Conservation (phyloP, 1,140 invertebrate genomes). For the Ips typographus region DNA sequence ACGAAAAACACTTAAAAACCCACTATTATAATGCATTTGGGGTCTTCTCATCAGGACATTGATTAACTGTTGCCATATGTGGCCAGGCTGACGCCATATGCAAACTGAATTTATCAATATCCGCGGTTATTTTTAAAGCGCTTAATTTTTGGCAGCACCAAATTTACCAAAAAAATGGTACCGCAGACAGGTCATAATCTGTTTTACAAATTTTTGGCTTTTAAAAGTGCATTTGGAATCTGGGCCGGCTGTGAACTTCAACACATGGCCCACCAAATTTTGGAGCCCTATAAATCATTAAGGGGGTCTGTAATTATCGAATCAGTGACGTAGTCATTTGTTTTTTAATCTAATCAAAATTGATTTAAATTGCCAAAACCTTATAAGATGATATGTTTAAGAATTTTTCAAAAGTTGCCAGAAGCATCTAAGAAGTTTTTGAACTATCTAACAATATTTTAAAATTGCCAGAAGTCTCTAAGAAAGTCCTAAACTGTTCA, state of each 20-base stretch:
- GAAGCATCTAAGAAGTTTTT: background rate
- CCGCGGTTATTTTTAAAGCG: slow-evolving; percentile 15
- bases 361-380: no score
- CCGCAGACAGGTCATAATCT: slow-evolving; percentile 3
- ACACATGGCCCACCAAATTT: slow-evolving; percentile 10
- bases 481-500: no score
- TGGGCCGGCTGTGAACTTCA: slow-evolving; percentile 1
- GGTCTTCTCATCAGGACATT: background rate
- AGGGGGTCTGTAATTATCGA: background rate
- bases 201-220: background rate
- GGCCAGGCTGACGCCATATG: slow-evolving; percentile 8
- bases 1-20: background rate
- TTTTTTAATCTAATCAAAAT: no score
- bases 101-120: slow-evolving; percentile 15
- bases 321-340: no score
- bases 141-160: slow-evolving; percentile 7
- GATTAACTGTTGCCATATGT: slow-evolving; percentile 1
- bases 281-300: slow-evolving; percentile 2
- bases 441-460: no score
- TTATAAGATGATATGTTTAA: no score
- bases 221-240: no score
- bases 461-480: no score
- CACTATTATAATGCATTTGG: no score
- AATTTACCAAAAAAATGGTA: background rate
- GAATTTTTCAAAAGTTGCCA: background rate